Evolutionary conservation across 1,140 invertebrate genomes (phyloP).

Genomic region (Hyphantria cunea): DNA sequence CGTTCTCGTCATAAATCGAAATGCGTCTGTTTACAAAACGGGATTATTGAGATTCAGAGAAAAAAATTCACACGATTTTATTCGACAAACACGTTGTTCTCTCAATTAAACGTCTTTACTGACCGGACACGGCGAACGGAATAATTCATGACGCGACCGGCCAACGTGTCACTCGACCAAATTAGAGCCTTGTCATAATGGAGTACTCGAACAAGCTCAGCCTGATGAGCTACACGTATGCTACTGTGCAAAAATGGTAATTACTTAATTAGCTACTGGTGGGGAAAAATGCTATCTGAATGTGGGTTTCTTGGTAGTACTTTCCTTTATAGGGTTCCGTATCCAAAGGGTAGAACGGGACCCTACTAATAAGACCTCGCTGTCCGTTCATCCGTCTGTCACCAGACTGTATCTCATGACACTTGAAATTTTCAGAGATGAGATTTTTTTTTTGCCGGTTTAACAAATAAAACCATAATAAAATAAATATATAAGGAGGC

Average conservation of each 20-base stretch:
- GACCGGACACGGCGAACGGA: constrained; percentile 57
- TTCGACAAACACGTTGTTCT: constrained; percentile 64
- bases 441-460: too few species aligned
- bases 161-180: constrained; percentile 59
- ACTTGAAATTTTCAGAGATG: too few species aligned
- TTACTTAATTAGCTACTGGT: constrained; percentile 15
- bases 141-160: constrained; percentile 65
- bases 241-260: constrained; percentile 23
- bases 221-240: constrained; percentile 18
- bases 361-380: too few species aligned
- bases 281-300: background rate
- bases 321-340: too few species aligned
- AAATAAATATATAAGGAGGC: too few species aligned
- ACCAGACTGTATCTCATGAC: too few species aligned
- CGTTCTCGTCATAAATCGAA: constrained; percentile 36
- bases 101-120: constrained; percentile 68
- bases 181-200: constrained; percentile 55
- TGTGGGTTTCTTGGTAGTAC: background rate
- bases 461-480: too few species aligned
- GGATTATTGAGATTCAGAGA: constrained; percentile 47
- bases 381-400: too few species aligned
- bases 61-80: constrained; percentile 64
- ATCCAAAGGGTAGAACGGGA: too few species aligned
- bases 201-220: constrained; percentile 6
- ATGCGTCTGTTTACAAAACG: constrained; percentile 37